A percentile compares a stretch with the other conserved stretches of the same genome.
These are phyloP conservation scores for Micrasema minimum DNA, from an alignment of 1,140 invertebrate genomes.

Conservation along the genomic window DNA sequence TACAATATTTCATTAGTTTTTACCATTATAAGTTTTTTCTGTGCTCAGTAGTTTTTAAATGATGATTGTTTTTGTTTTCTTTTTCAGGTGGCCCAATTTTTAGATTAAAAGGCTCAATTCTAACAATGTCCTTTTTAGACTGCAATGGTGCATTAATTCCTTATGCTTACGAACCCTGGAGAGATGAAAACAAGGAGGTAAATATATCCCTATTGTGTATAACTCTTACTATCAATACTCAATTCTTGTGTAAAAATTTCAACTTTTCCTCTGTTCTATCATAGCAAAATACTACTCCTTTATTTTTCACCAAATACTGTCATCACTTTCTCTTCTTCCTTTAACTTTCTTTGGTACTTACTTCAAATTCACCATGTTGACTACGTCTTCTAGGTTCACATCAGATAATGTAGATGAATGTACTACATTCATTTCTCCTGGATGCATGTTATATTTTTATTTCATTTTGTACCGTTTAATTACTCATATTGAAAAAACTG, in stretches of 20 bases:
- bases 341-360: constrained; percentile 5
- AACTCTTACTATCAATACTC: constrained; percentile 16
- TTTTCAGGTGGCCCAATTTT: constrained; percentile 88
- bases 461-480: constrained; percentile 3
- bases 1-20: too few species aligned
- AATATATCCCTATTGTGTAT: constrained; percentile 41
- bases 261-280: constrained; percentile 19
- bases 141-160: constrained; percentile 89
- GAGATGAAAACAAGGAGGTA: constrained; percentile 77
- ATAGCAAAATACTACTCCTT: constrained; percentile 28
- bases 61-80: constrained; percentile 31
- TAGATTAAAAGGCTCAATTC: constrained; percentile 92
- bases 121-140: constrained; percentile 95
- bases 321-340: constrained; percentile 27
- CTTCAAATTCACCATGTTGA: constrained; percentile 24
- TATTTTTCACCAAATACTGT: constrained; percentile 30
- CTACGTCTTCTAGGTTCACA: constrained; percentile 12
- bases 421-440: constrained; percentile 7
- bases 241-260: constrained; percentile 12
- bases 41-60: not conserved
- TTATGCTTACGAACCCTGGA: constrained; percentile 87
- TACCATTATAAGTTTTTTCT: too few species aligned
- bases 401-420: constrained; percentile 26
- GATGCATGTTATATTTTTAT: constrained; percentile 20
- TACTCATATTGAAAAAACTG: constrained; percentile 1